These are phyloP conservation scores for Cerastis rubricosa DNA, from an alignment of 2,888 invertebrate genomes.

Conservation along the genomic window DNA sequence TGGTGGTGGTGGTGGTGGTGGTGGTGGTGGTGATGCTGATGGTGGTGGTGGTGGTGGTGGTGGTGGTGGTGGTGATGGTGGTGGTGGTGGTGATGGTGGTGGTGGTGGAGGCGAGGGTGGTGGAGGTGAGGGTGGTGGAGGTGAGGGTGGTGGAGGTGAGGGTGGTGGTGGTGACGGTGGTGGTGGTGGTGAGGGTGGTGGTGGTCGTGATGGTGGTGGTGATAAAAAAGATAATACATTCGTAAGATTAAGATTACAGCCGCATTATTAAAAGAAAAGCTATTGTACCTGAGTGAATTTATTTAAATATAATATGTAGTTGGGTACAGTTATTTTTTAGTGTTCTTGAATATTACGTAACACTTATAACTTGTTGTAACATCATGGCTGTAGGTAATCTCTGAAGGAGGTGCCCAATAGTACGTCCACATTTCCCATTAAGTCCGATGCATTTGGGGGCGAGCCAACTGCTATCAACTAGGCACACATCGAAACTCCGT, in stretches of 20 bases:
- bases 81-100: too few species aligned
- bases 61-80: too few species aligned
- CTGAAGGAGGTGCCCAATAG: background rate
- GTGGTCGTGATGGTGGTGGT: too few species aligned
- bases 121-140: too few species aligned
- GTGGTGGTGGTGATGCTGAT: too few species aligned
- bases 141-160: too few species aligned
- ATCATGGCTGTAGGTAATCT: background rate
- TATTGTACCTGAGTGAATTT: background rate
- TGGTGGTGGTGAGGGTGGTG: too few species aligned
- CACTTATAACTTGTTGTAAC: background rate
- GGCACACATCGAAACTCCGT: background rate
- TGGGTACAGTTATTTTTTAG: background rate
- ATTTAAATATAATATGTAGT: background rate
- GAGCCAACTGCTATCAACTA: background rate
- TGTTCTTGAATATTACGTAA: background rate
- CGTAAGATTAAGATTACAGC: background rate
- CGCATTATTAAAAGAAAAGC: constrained; percentile 8
- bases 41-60: too few species aligned
- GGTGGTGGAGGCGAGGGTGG: too few species aligned
- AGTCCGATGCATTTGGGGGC: background rate
- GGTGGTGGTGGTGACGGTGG: too few species aligned
- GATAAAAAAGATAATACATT: background rate
- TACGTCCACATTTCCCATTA: background rate
- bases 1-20: too few species aligned